Conservation (phyloP, 2,797 vertebrate species). For the Macrochelys suwanniensis region DNA sequence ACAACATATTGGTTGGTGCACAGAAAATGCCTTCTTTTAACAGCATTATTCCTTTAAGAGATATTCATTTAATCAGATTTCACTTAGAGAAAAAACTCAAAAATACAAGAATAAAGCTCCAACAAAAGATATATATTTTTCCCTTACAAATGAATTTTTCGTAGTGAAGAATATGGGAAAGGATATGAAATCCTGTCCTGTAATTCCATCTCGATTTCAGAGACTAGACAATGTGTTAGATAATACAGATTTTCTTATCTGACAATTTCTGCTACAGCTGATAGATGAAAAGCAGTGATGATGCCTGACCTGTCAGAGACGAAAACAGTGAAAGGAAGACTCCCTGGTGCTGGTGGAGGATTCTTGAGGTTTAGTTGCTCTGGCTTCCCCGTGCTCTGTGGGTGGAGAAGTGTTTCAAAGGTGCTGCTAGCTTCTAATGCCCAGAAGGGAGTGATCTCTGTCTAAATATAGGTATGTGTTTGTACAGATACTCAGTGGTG, state of each 20-base stretch:
- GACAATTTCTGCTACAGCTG: neutral
- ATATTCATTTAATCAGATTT: neutral
- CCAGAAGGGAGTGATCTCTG: neutral
- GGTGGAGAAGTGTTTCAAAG: neutral
- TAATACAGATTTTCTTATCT: neutral
- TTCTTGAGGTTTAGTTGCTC: neutral
- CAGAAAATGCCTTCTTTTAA: neutral
- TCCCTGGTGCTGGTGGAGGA: neutral
- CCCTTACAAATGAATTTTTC: neutral
- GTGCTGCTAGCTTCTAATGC: neutral
- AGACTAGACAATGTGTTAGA: neutral
- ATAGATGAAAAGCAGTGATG: neutral
- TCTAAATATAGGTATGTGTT: neutral
- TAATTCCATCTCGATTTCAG: neutral
- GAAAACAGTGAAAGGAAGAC: neutral
- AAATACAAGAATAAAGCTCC: neutral
- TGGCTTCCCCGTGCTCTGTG: neutral
- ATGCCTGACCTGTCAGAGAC: neutral
- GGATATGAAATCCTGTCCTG: neutral
- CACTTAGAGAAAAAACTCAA: neutral
- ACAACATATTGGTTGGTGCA: neutral
- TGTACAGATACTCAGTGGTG: neutral
- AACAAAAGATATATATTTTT: neutral
- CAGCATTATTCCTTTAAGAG: neutral
- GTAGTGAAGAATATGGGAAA: neutral